A percentile compares a stretch with the other conserved stretches of the same genome.
Evolutionary conservation across 2,888 invertebrate species (phyloP).

Genomic region (Drosophila kambysellisi): DNA sequence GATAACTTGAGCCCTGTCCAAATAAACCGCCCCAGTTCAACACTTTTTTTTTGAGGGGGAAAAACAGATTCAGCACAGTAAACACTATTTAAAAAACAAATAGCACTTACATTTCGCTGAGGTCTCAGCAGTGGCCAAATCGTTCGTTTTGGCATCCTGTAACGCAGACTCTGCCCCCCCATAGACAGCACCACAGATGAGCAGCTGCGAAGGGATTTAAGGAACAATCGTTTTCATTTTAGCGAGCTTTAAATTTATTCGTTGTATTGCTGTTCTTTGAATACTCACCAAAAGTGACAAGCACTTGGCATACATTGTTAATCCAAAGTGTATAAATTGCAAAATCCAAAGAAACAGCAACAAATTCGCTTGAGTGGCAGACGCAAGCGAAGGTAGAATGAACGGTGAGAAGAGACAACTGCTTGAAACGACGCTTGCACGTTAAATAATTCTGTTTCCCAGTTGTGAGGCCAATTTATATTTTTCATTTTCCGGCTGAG

Average conservation of each 20-base stretch:
- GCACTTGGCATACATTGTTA: slow-evolving; percentile 41
- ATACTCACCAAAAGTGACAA: slow-evolving; percentile 45
- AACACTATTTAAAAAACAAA: not conserved
- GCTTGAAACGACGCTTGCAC: slow-evolving; percentile 62
- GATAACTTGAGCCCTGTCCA: slow-evolving; percentile 63
- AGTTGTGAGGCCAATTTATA: slow-evolving; percentile 82
- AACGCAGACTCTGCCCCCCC: slow-evolving; percentile 33
- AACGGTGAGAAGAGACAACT: slow-evolving; percentile 54
- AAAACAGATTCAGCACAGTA: slow-evolving; percentile 2
- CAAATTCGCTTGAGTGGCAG: slow-evolving; percentile 11
- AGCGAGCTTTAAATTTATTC: slow-evolving; percentile 2
- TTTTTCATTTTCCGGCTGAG: slow-evolving; percentile 84
- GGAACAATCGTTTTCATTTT: slow-evolving; percentile 1
- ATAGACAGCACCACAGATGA: slow-evolving; percentile 27
- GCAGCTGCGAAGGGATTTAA: slow-evolving; percentile 37
- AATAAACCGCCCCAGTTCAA: slow-evolving; percentile 85
- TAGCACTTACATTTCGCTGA: slow-evolving; percentile 82
- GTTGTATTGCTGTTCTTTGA: not conserved
- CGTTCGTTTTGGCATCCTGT: slow-evolving; percentile 45
- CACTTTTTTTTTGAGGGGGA: slow-evolving; percentile 66
- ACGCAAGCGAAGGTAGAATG: slow-evolving; percentile 8
- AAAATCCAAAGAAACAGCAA: slow-evolving; percentile 12
- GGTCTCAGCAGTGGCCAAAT: slow-evolving; percentile 81
- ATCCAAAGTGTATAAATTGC: slow-evolving; percentile 14
- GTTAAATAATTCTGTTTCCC: slow-evolving; percentile 81